A percentile compares a stretch with the other conserved stretches of the same genome.
These are phyloP conservation scores for Oryzias dopingdopingensis DNA, from an alignment of 2,797 vertebrate genomes.

Conservation along the genomic window DNA sequence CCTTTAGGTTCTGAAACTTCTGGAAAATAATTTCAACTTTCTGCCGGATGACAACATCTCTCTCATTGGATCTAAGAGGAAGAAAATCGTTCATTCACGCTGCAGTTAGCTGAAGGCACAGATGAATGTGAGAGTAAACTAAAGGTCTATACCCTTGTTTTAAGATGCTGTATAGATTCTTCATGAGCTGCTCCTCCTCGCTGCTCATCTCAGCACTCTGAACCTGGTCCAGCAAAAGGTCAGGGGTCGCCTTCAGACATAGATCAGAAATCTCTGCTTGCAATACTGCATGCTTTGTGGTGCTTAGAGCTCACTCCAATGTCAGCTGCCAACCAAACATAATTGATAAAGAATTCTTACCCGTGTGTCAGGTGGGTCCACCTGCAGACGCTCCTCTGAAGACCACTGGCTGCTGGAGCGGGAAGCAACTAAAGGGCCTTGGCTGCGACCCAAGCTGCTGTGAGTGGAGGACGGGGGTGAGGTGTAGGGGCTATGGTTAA, in stretches of 20 bases:
- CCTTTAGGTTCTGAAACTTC: conserved; percentile 82
- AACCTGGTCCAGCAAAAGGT: conserved; percentile 91
- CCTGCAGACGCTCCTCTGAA: conserved; percentile 30
- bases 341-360: conserved; percentile 53
- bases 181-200: conserved; percentile 81
- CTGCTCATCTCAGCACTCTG: conserved; percentile 77
- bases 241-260: conserved; percentile 88
- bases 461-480: conserved; percentile 57
- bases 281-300: conserved; percentile 34
- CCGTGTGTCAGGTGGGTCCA: conserved; percentile 54
- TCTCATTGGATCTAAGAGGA: conserved; percentile 80
- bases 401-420: conserved; percentile 50
- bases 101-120: background rate
- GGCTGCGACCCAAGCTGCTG: conserved; percentile 54
- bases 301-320: conserved; percentile 16
- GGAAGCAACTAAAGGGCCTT: conserved; percentile 29
- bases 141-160: conserved; percentile 83
- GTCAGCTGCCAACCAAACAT: background rate
- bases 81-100: background rate
- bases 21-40: conserved; percentile 83
- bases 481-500: conserved; percentile 52
- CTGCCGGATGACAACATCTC: conserved; percentile 74
- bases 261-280: conserved; percentile 70
- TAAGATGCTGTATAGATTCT: conserved; percentile 84
- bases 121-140: background rate